Evolutionary conservation across 2,888 invertebrate genomes (phyloP).

Genomic region (Seladonia tumulorum): DNA sequence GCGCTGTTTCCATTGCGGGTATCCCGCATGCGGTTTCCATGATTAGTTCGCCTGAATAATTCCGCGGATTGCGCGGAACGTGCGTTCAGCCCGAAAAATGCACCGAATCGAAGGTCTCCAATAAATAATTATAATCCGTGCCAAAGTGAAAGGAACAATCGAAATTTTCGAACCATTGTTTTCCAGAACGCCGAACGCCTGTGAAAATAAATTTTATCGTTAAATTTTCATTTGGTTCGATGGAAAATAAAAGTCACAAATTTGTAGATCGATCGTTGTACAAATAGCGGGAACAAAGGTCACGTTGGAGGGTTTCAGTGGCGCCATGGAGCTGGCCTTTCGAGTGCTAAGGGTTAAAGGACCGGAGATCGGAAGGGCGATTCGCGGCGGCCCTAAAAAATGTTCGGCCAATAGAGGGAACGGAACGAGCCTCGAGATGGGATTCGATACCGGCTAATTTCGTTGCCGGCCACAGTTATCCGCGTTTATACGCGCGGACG

Average conservation of each 20-base stretch:
- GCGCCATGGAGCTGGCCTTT: too few relatives aligned
- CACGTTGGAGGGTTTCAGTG: too few relatives aligned
- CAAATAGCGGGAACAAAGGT: too few relatives aligned
- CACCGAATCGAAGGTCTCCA: background rate
- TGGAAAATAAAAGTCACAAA: too few relatives aligned
- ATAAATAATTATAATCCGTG: background rate
- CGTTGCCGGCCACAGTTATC: constrained; percentile 12
- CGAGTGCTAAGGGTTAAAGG: too few relatives aligned
- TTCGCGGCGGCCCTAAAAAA: background rate
- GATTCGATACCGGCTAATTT: constrained; percentile 32
- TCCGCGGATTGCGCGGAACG: background rate
- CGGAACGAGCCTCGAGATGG: constrained; percentile 4
- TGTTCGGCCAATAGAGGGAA: background rate
- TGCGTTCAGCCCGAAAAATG: background rate
- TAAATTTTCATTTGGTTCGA: too few relatives aligned
- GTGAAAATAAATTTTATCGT: background rate
- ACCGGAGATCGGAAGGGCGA: background rate
- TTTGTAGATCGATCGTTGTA: too few relatives aligned
- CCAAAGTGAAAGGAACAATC: background rate
- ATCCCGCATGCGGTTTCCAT: background rate
- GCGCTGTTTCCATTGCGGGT: background rate
- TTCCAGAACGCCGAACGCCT: background rate
- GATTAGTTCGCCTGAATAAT: background rate
- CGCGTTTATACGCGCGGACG: constrained; percentile 15
- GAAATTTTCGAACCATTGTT: background rate